Conservation (phyloP, 2,888 invertebrate species). For the Anoncus sp. region DNA sequence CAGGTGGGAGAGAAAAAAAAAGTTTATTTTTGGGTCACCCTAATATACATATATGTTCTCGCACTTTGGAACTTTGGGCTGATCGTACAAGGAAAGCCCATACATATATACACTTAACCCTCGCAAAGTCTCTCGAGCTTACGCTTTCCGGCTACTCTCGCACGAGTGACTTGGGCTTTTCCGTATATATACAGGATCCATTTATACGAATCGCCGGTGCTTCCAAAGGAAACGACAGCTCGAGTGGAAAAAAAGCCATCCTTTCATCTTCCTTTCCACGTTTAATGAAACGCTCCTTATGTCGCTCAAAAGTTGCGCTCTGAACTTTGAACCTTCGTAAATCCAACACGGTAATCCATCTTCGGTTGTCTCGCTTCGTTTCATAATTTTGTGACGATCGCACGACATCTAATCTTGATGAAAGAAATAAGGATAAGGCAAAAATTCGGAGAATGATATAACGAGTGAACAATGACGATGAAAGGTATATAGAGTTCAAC, state of each 20-base stretch:
- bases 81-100: no score
- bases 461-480: constrained; percentile 1
- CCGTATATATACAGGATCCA: no score
- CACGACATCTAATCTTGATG: neutral
- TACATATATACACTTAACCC: no score
- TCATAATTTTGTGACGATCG: constrained; percentile 15
- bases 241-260: neutral
- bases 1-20: no score
- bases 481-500: neutral
- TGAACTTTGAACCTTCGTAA: neutral
- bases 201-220: no score
- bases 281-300: constrained; percentile 8
- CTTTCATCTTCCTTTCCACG: neutral
- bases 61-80: no score
- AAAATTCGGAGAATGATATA: constrained; percentile 4
- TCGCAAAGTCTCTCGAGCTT: no score
- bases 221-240: no score
- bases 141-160: neutral
- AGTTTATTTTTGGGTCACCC: no score
- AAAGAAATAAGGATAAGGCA: constrained; percentile 2
- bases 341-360: constrained; percentile 11
- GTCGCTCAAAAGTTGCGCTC: constrained; percentile 1
- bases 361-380: constrained; percentile 4
- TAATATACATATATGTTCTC: no score
- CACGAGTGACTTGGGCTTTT: neutral